Percentiles rank a stretch among this genome's conserved stretches.
These are phyloP conservation scores for Mus spicilegus DNA, from an alignment of 2,113 vertebrate genomes.

Conservation along the genomic window DNA sequence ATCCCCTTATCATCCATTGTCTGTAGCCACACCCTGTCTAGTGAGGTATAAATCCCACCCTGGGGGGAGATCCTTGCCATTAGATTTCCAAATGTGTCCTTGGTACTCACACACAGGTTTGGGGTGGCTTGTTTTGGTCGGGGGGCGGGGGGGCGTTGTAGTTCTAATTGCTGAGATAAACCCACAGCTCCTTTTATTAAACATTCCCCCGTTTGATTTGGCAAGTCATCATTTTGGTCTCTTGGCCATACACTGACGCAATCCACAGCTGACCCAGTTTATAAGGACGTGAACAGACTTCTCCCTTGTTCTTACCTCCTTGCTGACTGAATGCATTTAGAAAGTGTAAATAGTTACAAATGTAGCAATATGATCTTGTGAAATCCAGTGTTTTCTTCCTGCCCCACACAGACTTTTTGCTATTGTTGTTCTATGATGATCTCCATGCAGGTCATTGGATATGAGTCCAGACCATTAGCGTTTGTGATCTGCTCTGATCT, in stretches of 20 bases:
- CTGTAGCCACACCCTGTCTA: neutral
- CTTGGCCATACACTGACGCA: neutral
- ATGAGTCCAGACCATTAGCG: neutral
- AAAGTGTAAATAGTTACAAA: constrained; percentile 67
- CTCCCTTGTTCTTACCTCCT: constrained; percentile 33
- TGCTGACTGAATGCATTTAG: constrained; percentile 30
- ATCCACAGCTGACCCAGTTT: neutral
- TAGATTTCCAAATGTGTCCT: neutral
- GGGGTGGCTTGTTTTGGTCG: neutral
- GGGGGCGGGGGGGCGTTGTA: too few relatives aligned
- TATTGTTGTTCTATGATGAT: constrained; percentile 36
- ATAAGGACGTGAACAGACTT: neutral
- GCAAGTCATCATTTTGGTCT: constrained; percentile 1
- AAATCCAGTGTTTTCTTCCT: constrained; percentile 15
- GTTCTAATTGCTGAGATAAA: neutral
- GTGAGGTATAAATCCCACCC: neutral
- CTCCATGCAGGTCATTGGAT: neutral
- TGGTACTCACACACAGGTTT: neutral
- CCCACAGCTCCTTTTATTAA: neutral
- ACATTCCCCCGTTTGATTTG: neutral
- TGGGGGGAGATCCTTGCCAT: neutral
- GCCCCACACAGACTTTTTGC: neutral
- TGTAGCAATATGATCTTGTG: constrained; percentile 70
- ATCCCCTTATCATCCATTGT: neutral
- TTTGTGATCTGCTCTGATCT: neutral